Percentiles rank a stretch among this genome's conserved stretches.
These are phyloP conservation scores for Lordiphosa clarofinis DNA, from an alignment of 1,140 invertebrate species.

Conservation along the genomic window DNA sequence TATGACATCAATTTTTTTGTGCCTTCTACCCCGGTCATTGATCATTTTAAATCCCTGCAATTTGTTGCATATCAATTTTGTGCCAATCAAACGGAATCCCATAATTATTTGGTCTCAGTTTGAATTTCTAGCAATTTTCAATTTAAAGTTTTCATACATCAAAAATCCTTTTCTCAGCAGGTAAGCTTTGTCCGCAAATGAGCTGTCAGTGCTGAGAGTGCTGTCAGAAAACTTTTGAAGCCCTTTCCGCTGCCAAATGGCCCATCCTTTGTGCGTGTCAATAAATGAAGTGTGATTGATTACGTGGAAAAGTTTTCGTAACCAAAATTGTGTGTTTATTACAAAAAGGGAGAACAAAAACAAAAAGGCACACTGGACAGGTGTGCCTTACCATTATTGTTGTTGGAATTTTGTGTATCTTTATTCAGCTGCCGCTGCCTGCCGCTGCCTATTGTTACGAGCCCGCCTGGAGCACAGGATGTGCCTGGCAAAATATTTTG, in stretches of 20 bases:
- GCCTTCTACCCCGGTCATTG: conserved; percentile 29
- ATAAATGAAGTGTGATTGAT: conserved; percentile 77
- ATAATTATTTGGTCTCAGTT: not conserved
- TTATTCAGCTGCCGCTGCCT: conserved; percentile 28
- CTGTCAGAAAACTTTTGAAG: conserved; percentile 46
- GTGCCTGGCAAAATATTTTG: conserved; percentile 68
- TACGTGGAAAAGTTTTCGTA: conserved; percentile 64
- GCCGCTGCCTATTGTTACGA: not conserved
- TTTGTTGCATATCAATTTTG: conserved; percentile 12
- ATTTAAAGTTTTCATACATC: not conserved
- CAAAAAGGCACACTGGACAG: conserved; percentile 39
- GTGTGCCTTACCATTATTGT: conserved; percentile 54
- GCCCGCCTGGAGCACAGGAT: conserved; percentile 6
- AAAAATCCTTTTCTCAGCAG: conserved; percentile 33
- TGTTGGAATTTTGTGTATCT: conserved; percentile 68
- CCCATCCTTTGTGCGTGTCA: conserved; percentile 64
- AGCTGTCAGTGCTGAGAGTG: conserved; percentile 39
- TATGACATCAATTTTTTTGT: not conserved
- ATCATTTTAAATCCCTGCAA: conserved; percentile 21
- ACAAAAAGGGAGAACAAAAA: conserved; percentile 11
- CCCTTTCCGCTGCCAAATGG: conserved; percentile 20
- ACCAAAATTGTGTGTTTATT: conserved; percentile 54
- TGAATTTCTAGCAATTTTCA: conserved; percentile 3
- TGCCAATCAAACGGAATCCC: too few relatives aligned
- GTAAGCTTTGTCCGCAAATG: conserved; percentile 42